These are phyloP conservation scores for Chondrilla cf. caribensis DNA, from an alignment of 37 sponge, comb jelly and placozoan genomes.

Conservation along the genomic window DNA sequence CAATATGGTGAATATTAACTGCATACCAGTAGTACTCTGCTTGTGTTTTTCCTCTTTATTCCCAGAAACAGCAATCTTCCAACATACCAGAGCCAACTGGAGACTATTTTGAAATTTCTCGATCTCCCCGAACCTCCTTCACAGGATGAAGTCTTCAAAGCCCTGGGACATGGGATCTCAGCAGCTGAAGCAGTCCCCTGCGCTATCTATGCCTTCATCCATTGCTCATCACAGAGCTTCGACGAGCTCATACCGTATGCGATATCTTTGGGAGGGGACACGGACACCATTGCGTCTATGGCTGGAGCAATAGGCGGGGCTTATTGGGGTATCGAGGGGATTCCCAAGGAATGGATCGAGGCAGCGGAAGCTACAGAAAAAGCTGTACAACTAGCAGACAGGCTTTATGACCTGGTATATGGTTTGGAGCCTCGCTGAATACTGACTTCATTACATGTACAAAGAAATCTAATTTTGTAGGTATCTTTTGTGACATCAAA, in stretches of 20 bases:
- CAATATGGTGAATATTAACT: too few relatives aligned
- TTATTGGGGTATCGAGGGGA: slow-evolving; percentile 55
- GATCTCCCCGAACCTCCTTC: slow-evolving; percentile 29
- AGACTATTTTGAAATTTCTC: slow-evolving; percentile 34
- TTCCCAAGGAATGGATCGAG: slow-evolving; percentile 60
- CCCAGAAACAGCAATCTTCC: slow-evolving; percentile 21
- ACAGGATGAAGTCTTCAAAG: slow-evolving; percentile 36
- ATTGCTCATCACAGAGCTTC: slow-evolving; percentile 33
- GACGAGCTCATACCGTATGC: slow-evolving; percentile 59
- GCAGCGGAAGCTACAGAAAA: slow-evolving; percentile 30
- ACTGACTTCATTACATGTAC: neutral
- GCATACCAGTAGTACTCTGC: too few relatives aligned
- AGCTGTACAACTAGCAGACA: slow-evolving; percentile 38
- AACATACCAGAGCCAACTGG: slow-evolving; percentile 33
- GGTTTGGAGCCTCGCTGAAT: too few relatives aligned
- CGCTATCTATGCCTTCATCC: slow-evolving; percentile 76
- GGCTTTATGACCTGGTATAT: slow-evolving; percentile 35
- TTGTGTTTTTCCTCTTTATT: too few relatives aligned
- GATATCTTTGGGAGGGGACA: slow-evolving; percentile 80
- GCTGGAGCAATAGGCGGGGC: slow-evolving; percentile 82
- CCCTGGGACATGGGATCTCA: slow-evolving; percentile 58
- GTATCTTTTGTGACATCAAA: neutral
- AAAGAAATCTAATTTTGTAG: neutral
- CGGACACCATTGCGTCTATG: slow-evolving; percentile 86
- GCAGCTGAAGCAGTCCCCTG: slow-evolving; percentile 68